Conservation (phyloP, 2,888 invertebrate genomes). For the Formica aserva region DNA sequence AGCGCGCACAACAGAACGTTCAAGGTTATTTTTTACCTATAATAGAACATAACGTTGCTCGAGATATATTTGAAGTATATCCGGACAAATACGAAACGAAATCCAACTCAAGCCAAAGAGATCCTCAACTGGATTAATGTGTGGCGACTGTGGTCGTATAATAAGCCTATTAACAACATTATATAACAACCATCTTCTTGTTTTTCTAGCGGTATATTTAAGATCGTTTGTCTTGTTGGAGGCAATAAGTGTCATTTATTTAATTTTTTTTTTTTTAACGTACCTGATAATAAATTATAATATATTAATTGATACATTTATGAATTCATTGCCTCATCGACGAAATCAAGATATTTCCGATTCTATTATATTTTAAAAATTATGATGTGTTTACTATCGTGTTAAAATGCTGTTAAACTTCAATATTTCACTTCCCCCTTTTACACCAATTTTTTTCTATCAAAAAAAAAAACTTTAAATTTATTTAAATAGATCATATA, state of each 20-base stretch:
- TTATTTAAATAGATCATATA: neutral
- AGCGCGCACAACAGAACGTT: conserved; percentile 3
- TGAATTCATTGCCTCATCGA: neutral
- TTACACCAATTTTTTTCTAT: neutral
- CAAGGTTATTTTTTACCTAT: conserved; percentile 30
- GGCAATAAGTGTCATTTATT: neutral
- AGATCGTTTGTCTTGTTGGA: neutral
- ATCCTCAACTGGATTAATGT: neutral
- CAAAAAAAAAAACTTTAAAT: neutral
- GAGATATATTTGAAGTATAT: neutral
- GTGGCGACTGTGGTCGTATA: neutral
- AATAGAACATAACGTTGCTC: neutral
- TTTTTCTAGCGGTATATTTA: neutral
- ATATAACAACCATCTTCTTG: neutral
- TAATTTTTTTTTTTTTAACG: neutral
- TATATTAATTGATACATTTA: neutral
- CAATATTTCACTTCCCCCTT: neutral
- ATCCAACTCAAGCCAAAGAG: neutral
- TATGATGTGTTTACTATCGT: neutral
- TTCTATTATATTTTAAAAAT: neutral
- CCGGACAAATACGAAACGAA: neutral
- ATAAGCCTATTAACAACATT: neutral
- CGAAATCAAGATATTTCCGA: neutral
- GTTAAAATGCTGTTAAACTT: neutral
- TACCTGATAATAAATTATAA: neutral